A percentile compares a stretch with the other conserved stretches of the same genome.
These are phyloP conservation scores for Ernsta delagoae DNA, from an alignment of 2,888 invertebrate genomes.

Conservation along the genomic window DNA sequence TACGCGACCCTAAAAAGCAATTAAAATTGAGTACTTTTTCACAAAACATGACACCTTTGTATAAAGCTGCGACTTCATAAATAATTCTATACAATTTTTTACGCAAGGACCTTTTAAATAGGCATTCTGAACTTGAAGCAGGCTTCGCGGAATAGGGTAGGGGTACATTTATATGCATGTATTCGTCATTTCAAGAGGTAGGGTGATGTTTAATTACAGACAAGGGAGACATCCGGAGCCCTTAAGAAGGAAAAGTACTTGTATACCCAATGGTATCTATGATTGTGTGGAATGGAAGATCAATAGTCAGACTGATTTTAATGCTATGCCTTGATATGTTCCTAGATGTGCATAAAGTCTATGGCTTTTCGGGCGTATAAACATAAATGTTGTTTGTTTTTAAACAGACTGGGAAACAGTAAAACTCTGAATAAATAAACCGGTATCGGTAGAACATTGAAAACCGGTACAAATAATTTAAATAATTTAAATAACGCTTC, in stretches of 20 bases:
- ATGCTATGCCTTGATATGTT: no score
- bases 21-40: conserved; percentile 9
- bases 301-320: no score
- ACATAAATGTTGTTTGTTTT: no score
- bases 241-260: not conserved
- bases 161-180: conserved; percentile 25
- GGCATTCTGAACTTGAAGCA: conserved; percentile 9
- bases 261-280: no score
- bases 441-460: no score
- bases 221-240: conserved; percentile 11
- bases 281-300: no score
- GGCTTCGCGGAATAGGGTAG: not conserved
- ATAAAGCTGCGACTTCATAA: conserved; percentile 14
- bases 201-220: conserved; percentile 36
- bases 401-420: no score
- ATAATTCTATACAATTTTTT: conserved; percentile 29
- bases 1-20: conserved; percentile 10
- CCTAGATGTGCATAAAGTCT: no score
- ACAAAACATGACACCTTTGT: conserved; percentile 10
- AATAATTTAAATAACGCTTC: no score
- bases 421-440: no score
- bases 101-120: conserved; percentile 1
- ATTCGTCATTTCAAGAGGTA: conserved; percentile 23
- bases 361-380: no score
- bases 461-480: no score